Percentiles rank a stretch among this genome's conserved stretches.
Evolutionary conservation across 2,888 invertebrate species (phyloP).

Genomic region (Drosophila rellima): DNA sequence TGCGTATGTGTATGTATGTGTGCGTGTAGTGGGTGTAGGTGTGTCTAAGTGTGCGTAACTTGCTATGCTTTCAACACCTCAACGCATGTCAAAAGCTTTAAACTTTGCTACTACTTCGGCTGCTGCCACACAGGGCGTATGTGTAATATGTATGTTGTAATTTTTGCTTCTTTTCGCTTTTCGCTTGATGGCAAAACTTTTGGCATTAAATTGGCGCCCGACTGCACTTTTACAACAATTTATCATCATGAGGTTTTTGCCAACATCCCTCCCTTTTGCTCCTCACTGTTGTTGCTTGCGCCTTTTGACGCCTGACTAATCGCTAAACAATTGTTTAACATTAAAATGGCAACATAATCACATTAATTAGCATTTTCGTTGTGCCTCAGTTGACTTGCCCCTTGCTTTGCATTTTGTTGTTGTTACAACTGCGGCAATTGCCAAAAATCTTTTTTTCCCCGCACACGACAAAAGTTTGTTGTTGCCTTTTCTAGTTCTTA

Average conservation of each 20-base stretch:
- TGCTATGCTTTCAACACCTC: slow-evolving; percentile 64
- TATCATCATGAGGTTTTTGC: slow-evolving; percentile 57
- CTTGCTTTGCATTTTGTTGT: slow-evolving; percentile 12
- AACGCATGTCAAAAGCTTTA: slow-evolving; percentile 62
- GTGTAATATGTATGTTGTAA: slow-evolving; percentile 55
- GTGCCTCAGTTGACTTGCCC: slow-evolving; percentile 50
- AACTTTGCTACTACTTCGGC: slow-evolving; percentile 48
- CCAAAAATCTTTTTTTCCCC: slow-evolving; percentile 34
- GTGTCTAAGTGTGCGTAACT: slow-evolving; percentile 66
- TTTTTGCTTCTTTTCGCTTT: slow-evolving; percentile 38
- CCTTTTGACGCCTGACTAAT: slow-evolving; percentile 74
- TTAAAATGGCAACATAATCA: slow-evolving; percentile 77
- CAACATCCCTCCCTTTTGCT: slow-evolving; percentile 4
- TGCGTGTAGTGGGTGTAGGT: slow-evolving; percentile 16
- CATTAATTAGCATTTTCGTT: slow-evolving; percentile 80
- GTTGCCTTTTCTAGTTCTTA: slow-evolving; percentile 6
- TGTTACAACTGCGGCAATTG: slow-evolving; percentile 35
- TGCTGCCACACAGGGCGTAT: slow-evolving; percentile 44
- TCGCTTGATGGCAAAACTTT: slow-evolving; percentile 71
- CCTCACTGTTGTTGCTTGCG: slow-evolving; percentile 6
- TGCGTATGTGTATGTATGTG: slow-evolving; percentile 8
- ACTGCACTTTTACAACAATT: slow-evolving; percentile 70
- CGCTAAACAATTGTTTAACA: slow-evolving; percentile 81
- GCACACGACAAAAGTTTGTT: slow-evolving; percentile 22
- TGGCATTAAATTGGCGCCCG: slow-evolving; percentile 76